phyloP scores from a whole-genome alignment of 2,113 vertebrate genomes.

The Turnix velox region DNA sequence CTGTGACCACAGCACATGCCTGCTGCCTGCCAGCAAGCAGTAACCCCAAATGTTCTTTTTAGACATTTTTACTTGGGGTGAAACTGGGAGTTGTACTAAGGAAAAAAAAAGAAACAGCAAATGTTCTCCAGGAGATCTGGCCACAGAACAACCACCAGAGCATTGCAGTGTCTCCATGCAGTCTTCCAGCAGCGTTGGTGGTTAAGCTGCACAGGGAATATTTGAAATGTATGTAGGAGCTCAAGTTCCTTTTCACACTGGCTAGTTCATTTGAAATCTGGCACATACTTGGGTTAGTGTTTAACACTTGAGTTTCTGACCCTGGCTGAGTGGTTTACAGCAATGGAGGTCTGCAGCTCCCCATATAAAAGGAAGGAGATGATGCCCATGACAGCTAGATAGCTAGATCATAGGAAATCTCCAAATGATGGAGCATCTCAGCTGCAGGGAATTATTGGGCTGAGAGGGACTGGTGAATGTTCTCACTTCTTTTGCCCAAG shows the following conservation, averaged over 20 bases:
- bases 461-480: background rate
- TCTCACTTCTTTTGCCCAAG: background rate
- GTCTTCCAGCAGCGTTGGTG: fast-evolving
- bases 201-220: background rate
- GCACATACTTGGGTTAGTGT: background rate
- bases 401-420: too few species aligned
- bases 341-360: background rate
- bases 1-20: background rate
- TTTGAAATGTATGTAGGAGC: background rate
- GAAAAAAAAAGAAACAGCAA: background rate
- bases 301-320: background rate
- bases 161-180: fast-evolving
- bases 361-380: background rate
- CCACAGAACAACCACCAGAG: background rate
- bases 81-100: background rate
- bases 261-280: background rate
- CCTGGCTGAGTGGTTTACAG: background rate
- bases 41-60: background rate
- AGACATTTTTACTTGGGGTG: background rate
- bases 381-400: background rate
- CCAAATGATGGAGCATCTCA: background rate
- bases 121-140: background rate
- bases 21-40: background rate
- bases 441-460: background rate
- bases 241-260: background rate